Conservation (phyloP, 2,113 vertebrate species). For the Pterocles gutturalis region DNA sequence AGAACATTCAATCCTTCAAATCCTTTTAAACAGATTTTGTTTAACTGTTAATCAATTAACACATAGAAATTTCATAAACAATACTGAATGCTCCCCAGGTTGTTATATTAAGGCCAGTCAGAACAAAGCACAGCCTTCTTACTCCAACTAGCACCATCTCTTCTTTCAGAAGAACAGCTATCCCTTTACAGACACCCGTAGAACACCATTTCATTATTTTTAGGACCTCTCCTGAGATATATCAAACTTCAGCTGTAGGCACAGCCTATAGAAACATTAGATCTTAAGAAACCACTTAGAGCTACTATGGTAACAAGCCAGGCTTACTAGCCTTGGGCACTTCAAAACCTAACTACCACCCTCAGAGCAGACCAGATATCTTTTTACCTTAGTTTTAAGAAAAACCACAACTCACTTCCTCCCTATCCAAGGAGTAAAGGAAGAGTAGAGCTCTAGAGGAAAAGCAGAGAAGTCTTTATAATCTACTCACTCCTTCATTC, state of each 20-base stretch:
- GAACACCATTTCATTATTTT: not conserved
- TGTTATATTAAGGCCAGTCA: not conserved
- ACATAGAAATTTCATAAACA: not conserved
- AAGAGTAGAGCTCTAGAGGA: not conserved
- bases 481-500: not conserved
- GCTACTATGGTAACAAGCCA: not conserved
- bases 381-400: not conserved
- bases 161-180: not conserved
- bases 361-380: fast-evolving
- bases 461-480: not conserved
- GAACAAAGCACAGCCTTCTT: not conserved
- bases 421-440: fast-evolving
- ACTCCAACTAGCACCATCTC: not conserved
- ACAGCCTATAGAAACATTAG: not conserved
- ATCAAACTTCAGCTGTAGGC: not conserved
- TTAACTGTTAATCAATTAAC: not conserved
- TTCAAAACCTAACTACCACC: not conserved
- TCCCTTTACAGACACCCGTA: not conserved
- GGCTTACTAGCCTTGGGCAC: not conserved
- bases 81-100: fast-evolving
- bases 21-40: not conserved
- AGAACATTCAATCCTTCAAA: not conserved
- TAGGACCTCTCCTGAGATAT: not conserved
- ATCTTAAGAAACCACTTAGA: not conserved
- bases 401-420: not conserved